Conservation (phyloP, 2,888 invertebrate species). For the Eupithecia vulgata region DNA sequence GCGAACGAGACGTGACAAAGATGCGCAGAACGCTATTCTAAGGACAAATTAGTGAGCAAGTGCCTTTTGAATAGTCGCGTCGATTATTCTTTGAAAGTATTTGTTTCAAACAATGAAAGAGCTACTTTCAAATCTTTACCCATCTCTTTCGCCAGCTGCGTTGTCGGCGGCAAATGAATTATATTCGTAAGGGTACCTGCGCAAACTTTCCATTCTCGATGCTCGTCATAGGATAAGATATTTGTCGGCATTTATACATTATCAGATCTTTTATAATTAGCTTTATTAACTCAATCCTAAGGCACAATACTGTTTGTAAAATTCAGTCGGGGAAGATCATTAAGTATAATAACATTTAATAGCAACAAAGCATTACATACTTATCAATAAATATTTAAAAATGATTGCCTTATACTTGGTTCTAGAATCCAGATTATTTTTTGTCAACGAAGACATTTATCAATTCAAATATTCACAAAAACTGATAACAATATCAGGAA, state of each 20-base stretch:
- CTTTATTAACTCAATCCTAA: neutral
- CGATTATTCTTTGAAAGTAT: too few species aligned
- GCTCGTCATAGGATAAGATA: too few species aligned
- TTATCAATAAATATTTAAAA: neutral
- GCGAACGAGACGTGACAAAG: too few species aligned
- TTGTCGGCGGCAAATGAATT: too few species aligned
- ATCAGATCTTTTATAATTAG: neutral
- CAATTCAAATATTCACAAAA: neutral
- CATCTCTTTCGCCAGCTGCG: too few species aligned
- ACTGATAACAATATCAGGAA: neutral
- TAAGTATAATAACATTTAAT: neutral
- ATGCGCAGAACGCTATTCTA: too few species aligned
- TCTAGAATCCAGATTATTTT: neutral
- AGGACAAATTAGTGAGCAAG: too few species aligned
- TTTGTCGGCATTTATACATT: neutral
- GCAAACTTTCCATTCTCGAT: too few species aligned
- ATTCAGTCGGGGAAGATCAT: neutral
- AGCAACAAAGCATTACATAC: neutral
- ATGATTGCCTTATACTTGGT: neutral
- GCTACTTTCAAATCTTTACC: too few species aligned
- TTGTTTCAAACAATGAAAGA: too few species aligned
- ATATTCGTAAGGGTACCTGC: too few species aligned
- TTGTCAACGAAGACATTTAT: neutral
- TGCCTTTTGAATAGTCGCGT: too few species aligned
- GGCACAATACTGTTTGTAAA: conserved; percentile 5